Conservation (phyloP, 2,888 invertebrate genomes). For the Dasysyrphus tricinctus region DNA sequence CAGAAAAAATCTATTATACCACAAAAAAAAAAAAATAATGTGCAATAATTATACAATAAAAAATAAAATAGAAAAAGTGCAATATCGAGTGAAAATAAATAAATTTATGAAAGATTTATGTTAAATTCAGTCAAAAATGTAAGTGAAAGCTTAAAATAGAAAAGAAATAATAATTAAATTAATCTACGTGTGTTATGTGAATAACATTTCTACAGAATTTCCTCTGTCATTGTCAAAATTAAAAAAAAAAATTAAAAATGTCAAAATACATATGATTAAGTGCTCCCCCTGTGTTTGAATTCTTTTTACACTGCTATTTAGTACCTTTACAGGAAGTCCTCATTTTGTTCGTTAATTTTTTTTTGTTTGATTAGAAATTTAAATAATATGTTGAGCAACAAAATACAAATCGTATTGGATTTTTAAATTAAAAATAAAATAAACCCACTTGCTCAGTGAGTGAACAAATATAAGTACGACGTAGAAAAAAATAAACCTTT, state of each 20-base stretch:
- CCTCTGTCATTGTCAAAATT: conserved; percentile 36
- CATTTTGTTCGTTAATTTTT: conserved; percentile 19
- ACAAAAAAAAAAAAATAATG: background rate
- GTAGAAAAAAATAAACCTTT: conserved; percentile 37
- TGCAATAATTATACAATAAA: conserved; percentile 34
- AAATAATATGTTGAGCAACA: background rate
- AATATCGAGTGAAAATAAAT: conserved; percentile 24
- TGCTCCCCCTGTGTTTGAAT: conserved; percentile 45
- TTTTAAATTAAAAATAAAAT: conserved; percentile 4
- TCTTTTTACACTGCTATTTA: conserved; percentile 8
- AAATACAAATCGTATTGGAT: conserved; percentile 1
- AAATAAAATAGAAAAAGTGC: conserved; percentile 28
- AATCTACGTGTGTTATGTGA: conserved; percentile 58
- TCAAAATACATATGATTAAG: conserved; percentile 41
- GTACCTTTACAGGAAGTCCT: conserved; percentile 23
- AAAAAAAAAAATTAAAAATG: conserved; percentile 13
- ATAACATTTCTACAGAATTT: conserved; percentile 49
- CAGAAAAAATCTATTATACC: conserved; percentile 1
- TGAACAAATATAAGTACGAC: conserved; percentile 36
- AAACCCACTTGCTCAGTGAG: background rate
- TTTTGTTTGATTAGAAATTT: background rate
- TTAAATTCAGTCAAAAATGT: conserved; percentile 56
- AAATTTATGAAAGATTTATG: conserved; percentile 11
- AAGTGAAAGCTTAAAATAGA: conserved; percentile 51
- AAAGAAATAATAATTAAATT: conserved; percentile 18